Base-by-base conservation (phyloP, 2,113 vertebrate species). In the Podocnemis expansa region DNA sequence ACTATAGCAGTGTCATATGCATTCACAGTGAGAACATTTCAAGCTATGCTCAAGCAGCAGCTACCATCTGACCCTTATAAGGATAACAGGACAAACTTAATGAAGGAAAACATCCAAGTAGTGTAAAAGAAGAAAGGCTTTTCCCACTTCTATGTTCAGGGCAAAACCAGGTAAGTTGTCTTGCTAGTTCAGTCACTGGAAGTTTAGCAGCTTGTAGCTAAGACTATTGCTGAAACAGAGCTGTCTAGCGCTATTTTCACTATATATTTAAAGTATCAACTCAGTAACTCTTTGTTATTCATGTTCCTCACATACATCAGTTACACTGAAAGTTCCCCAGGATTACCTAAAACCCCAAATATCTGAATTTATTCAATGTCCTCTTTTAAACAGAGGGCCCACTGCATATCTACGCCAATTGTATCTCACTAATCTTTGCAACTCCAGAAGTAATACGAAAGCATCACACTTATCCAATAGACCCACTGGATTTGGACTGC, bases 231-330 rank as follows among this genome's bases (percentile, higher is more conserved):
- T 78, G 49, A 93, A 87, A 90, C 84, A 90, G 19, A 13, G 81
- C 56, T 58, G 93, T 92, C 80, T 95, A 93, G 90, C 91, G 86
- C 78, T 82, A 55, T 89, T 85, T 94, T 94, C 93, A 85, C 4
- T 0, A 83, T 49, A 70, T 90, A 70, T 96, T 95, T 96, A 93
- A 38, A 93, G 79, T 82, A 96, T 93, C 91, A 89, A 89, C 80
- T 94, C 80, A 89, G 89, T 90, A 95, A 96, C 83, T 90, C 49
- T 88, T 83, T 93, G 91, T 93, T 95, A 96, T 93, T 95, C 95
- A 96, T 93, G 96, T 91, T 97, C 95, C 80, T 97, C 84, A 90
- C 82, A 56, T 84, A 80, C 94, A 97, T 97, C 96, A 96, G 94
- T 97, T 97, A 95, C 93, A 94, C 16, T 84, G 90, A 96, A 96